Evolutionary conservation across 2,113 vertebrate species (phyloP), one percentile per base, ranked within the genome.

Genomic region (Gallinago jamesoni): DNA sequence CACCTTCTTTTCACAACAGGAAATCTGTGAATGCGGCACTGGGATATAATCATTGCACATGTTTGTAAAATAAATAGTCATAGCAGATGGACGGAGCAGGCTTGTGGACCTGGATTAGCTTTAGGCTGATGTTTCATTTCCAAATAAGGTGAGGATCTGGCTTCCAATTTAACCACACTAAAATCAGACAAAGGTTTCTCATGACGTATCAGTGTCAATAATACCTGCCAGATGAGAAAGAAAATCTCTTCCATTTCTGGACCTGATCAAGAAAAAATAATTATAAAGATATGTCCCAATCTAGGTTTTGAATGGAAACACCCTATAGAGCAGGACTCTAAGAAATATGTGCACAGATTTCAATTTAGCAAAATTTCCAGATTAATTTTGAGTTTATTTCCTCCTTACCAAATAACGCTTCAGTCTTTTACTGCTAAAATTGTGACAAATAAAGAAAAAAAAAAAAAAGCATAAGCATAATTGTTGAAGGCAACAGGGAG

Each of bases 51-150:
- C 81, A 95, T 30, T 82, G 73, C n/a, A 87, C 52, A 85, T 12
- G 35, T 84, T 91, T 93, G 53, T 84, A 94, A 84, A 94, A 91
- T 75, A 92, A 89, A 87, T 75, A 84, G 48, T 79, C 67, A 75
- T 18, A 73, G 87, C 66, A 95, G 76, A 89, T 84, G 88, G 83
- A 93, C 3, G 3, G 69, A 75, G 48, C 48, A 95, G 77, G 39
- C n/a, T 67, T 93, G 77, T 82, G 57, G 84, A 77, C 59, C 64
- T 62, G 48, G 33, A 48, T 74, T 90, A 84, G 57, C 76, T 92
- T 75, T 89, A 53, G 66, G 69, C 27, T 87, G 83, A 82, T 84
- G 73, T 79, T 91, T 89, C 20, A 41, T 84, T 96, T 89, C 89
- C 89, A 96, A 91, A 94, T 84, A 92, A 84, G 66, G 73, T 68